Base-by-base conservation (phyloP, 2,113 vertebrate genomes). In the Strigops habroptila region DNA sequence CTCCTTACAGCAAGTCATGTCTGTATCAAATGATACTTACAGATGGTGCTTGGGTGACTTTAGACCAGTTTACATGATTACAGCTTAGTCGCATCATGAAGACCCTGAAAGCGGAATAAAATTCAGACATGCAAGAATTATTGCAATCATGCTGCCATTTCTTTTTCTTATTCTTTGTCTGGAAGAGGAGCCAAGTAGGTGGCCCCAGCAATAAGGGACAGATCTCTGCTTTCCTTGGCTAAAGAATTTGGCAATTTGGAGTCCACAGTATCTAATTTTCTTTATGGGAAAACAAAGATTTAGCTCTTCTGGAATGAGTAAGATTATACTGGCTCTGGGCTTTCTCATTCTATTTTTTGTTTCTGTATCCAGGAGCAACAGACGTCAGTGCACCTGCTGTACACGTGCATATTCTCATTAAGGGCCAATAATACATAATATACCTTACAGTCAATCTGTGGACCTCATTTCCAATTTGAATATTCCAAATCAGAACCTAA, bases 161-260 rank as follows among this genome's bases (percentile, higher is more conserved):
- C 74, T 35, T 88, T 57, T 62, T 71, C 23, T 44, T 69, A 28
- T 33, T 73, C 74, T 53, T 92, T 69, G 4, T 4, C 68, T 19
- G 21, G 16, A 86, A 30, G 13, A 91, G 15, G 27, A 95, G 89
- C 49, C 21, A 86, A 84, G 86, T 93, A 90, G 90, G 95, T 86
- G 92, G 92, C 48, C 83, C 43, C 28, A 84, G 48, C 9, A 86
- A 62, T 16, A 79, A 52, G 8, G 28, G 23, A 7, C 30, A 76
- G 49, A 64, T 84, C 33, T 78, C 65, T 91, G 95, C 69, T 96
- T 95, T 92, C 41, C 31, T 96, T 97, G 95, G 92, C 88, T 71
- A 57, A 7, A 75, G 43, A 62, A 71, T 64, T 18, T 93, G 88
- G 77, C 88, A 91, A 67, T 78, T 91, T 84, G 27, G 82, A 84